Evolutionary conservation across 1,140 invertebrate genomes (phyloP).

Genomic region (Trypoxylus dichotomus): DNA sequence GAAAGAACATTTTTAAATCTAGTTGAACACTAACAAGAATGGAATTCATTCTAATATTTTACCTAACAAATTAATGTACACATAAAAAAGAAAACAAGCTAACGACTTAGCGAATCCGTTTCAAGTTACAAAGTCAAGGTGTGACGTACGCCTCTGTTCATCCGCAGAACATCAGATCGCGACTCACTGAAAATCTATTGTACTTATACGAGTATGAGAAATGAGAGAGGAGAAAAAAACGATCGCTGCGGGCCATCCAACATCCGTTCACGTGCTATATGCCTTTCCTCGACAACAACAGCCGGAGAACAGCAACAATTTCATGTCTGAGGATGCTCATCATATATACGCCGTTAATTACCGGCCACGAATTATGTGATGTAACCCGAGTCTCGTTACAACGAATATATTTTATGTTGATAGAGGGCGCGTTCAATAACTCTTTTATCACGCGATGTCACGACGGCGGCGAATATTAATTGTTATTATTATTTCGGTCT

Average conservation of each 20-base stretch:
- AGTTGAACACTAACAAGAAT: background rate
- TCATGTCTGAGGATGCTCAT: conserved; percentile 36
- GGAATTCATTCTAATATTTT: no score
- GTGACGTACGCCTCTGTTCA: conserved; percentile 35
- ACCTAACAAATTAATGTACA: no score
- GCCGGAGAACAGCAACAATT: conserved; percentile 25
- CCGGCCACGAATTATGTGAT: conserved; percentile 42
- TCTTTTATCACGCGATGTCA: conserved; percentile 43
- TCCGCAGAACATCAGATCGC: background rate
- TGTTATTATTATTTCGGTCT: conserved; percentile 30
- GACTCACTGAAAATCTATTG: conserved; percentile 35
- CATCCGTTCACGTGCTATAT: conserved; percentile 42
- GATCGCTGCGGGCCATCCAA: conserved; percentile 14
- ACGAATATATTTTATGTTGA: conserved; percentile 39
- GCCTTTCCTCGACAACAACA: conserved; percentile 26
- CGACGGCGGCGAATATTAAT: conserved; percentile 33
- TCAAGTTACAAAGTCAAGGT: conserved; percentile 12
- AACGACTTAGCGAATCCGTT: background rate
- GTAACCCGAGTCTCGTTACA: conserved; percentile 40
- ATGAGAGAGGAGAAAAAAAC: conserved; percentile 28
- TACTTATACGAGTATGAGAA: conserved; percentile 4
- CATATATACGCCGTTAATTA: conserved; percentile 42
- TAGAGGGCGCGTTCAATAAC: conserved; percentile 38
- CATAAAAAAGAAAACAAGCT: background rate
- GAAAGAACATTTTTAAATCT: no score